phyloP scores from a whole-genome alignment of 2,888 invertebrate genomes.

The Drosophila quasianomalipes region DNA sequence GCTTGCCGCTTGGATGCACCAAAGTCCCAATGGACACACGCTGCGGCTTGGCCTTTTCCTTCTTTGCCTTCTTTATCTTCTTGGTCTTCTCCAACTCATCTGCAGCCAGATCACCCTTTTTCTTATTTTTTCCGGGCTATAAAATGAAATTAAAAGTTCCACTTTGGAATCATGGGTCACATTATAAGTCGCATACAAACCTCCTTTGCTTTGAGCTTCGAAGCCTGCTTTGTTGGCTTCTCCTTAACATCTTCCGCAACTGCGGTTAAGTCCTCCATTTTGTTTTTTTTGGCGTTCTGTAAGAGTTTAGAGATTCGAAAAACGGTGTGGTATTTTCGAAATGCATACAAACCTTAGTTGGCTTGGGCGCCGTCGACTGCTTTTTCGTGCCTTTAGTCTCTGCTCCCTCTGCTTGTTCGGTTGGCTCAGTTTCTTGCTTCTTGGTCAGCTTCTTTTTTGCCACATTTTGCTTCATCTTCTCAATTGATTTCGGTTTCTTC shows the following conservation, averaged over 20 bases:
- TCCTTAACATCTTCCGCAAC: neutral
- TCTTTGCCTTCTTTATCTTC: neutral
- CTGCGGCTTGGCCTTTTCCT: neutral
- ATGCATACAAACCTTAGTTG: constrained; percentile 13
- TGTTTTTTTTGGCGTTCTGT: constrained; percentile 6
- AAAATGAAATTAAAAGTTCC: neutral
- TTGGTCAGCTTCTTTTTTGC: constrained; percentile 8
- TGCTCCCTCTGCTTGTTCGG: neutral
- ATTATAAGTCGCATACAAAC: neutral
- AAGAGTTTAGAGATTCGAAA: neutral
- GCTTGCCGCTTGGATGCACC: constrained; percentile 5
- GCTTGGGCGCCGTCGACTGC: constrained; percentile 5
- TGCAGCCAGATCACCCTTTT: neutral
- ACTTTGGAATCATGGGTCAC: neutral
- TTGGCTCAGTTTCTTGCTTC: neutral
- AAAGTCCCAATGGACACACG: constrained; percentile 50
- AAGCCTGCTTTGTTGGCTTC: neutral
- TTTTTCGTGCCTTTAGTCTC: neutral
- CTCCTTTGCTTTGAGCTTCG: constrained; percentile 10
- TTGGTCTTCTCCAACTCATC: neutral
- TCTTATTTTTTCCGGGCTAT: constrained; percentile 11
- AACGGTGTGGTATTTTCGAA: neutral
- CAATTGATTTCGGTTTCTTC: neutral
- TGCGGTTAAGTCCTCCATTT: neutral
- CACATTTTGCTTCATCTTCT: constrained; percentile 23